Percentiles rank a stretch among this genome's conserved stretches.
Conservation (phyloP, 2,797 vertebrate genomes). For the Sebastes iracundus region DNA sequence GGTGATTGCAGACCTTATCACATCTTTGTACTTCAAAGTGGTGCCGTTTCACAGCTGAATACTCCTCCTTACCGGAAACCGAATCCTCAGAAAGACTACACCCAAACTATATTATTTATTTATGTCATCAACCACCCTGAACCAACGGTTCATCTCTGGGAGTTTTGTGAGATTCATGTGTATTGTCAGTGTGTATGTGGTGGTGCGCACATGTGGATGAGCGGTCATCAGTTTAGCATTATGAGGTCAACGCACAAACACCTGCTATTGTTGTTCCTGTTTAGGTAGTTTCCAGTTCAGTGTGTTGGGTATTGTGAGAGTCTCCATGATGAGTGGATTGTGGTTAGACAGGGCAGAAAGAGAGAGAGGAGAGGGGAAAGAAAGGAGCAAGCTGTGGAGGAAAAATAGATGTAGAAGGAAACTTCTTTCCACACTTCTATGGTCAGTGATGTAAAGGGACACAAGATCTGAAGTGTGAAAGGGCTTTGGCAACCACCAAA, state of each 20-base stretch:
- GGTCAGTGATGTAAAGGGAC: background rate
- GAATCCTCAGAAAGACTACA: constrained; percentile 43
- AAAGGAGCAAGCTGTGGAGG: background rate
- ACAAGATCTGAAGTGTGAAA: background rate
- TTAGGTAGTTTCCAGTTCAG: constrained; percentile 24
- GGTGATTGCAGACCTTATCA: constrained; percentile 37
- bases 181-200: background rate
- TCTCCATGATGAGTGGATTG: constrained; percentile 8
- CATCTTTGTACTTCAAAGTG: constrained; percentile 49
- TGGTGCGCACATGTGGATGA: background rate
- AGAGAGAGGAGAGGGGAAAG: background rate
- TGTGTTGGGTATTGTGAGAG: constrained; percentile 1
- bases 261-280: constrained; percentile 20
- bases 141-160: background rate
- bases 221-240: background rate
- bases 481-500: background rate
- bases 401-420: background rate
- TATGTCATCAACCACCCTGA: constrained; percentile 23
- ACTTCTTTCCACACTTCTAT: background rate
- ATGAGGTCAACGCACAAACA: constrained; percentile 7
- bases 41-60: constrained; percentile 44
- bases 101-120: constrained; percentile 61
- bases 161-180: background rate
- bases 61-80: constrained; percentile 29
- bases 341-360: background rate